Conservation (phyloP, 2,888 invertebrate species). For the Tillus elongatus region DNA sequence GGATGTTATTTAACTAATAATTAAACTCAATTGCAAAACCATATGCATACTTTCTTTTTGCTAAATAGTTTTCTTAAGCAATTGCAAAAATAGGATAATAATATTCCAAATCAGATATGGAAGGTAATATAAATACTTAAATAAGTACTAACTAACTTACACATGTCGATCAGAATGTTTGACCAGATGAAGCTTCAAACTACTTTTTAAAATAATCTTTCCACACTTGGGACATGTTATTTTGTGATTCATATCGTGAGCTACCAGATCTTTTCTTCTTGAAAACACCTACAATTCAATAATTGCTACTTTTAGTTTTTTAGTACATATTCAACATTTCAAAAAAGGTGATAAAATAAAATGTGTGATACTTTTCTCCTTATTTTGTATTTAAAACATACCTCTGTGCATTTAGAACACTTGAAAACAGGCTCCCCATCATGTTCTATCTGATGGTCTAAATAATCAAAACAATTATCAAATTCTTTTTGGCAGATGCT, state of each 20-base stretch:
- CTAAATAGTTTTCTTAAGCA: too few species aligned
- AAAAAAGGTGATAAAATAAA: too few species aligned
- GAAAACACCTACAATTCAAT: constrained; percentile 27
- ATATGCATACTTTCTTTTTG: too few species aligned
- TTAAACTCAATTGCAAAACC: too few species aligned
- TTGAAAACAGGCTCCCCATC: constrained; percentile 29
- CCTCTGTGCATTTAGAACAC: constrained; percentile 28
- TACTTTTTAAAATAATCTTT: constrained; percentile 26
- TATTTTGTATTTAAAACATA: too few species aligned
- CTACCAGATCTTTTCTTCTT: constrained; percentile 24
- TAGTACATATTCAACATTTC: too few species aligned
- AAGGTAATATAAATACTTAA: too few species aligned
- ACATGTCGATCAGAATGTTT: constrained; percentile 27
- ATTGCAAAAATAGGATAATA: constrained; percentile 5
- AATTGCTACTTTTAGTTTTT: too few species aligned
- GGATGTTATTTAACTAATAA: too few species aligned
- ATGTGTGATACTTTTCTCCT: too few species aligned
- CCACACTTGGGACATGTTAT: constrained; percentile 28
- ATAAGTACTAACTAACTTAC: too few species aligned
- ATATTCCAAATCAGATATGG: constrained; percentile 1
- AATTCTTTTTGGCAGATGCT: constrained; percentile 26
- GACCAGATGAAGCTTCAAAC: constrained; percentile 29
- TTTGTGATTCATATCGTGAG: constrained; percentile 28
- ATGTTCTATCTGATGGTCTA: constrained; percentile 30
- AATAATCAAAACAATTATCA: constrained; percentile 25